Base-by-base conservation (phyloP, 2,888 invertebrate species). In the Tetragnatha montana region DNA sequence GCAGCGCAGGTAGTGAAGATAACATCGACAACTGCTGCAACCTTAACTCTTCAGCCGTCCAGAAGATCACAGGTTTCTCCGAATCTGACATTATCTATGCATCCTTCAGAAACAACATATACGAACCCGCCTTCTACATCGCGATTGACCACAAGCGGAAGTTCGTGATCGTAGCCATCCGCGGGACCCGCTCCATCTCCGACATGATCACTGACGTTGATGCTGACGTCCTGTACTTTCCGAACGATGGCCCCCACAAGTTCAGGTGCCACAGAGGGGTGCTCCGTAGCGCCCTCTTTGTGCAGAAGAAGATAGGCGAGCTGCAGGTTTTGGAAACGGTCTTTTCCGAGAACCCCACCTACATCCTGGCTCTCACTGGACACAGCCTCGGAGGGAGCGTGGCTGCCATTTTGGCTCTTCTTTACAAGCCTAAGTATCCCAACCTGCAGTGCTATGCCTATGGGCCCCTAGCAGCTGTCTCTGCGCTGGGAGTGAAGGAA, bases 301-400 rank as follows among this genome's bases (percentile, higher is more conserved):
- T 90, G 8, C 51, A 90, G n/a, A 87, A 90, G 14, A 90, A 70
- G 75, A 21, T 90, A 4, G 10, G 75, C 47, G 87, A 90, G 6
- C 17, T 83, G 2, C 69, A 84, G 12, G 14, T 90, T n/a, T 70
- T 90, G 17, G 68, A 87, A n/a, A 22, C 12, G n/a, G 70, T 76
- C 10, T 75, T 87, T 51, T 7, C 60, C n/a, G 87, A 87, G 51
- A 78, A 86, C 80, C 84, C 90, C 21, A 22, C 50, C 4, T 90
- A 85, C 68, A 35, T 69, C 22, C 60, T 90, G n/a, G 90, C 74
- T 14, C 0, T 90, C 49, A 87, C 90, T 35, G 90, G 90, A 47
- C 90, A 90, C 35, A 87, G 90, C 51, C 71, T 90, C 7, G 90
- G 90, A 17, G 90, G 83, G n/a, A 90, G 87, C 35, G 80, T 87